Base-by-base conservation (phyloP, 2,888 invertebrate species). In the Clitarchus hookeri region DNA sequence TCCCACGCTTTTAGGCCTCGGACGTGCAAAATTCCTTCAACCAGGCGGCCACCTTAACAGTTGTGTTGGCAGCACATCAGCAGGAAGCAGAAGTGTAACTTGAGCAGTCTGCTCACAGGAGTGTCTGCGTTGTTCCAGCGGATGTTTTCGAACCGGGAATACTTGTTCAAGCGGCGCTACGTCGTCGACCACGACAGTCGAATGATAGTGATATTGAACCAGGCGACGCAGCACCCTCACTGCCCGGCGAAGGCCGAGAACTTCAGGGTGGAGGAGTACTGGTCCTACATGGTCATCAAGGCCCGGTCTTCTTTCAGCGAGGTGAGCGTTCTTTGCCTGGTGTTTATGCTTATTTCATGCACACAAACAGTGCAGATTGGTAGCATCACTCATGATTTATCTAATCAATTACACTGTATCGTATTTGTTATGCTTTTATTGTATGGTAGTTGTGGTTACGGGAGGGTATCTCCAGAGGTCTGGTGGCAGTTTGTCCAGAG, bases 231-330 rank as follows among this genome's bases (percentile, higher is more conserved):
- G 65, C 97, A 97, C 91, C 95, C 95, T 0, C 91, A 92, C 6
- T 95, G 94, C 88, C 97, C 97, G 0, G 93, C 93, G 85, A 93
- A 94, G 83, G 92, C 94, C 19, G 94, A 95, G 86, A 95, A 95
- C 86, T 95, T 95, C 87, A 93, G 97, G 85, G 96, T 97, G 0
- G 93, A 93, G 3, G 95, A 97, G 87, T 97, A 97, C 89, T 97
- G 96, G 96, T 97, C 97, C 78, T 95, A 95, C 89, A 96, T 97
- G 95, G 96, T 97, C 0, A 96, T 97, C 85, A 95, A 94, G 91
- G 96, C 96, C 0, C 92, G 93, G 84, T 93, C 93, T 0, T 92
- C 93, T 86, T 92, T 94, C 86, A 92, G 94, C 82, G 91, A 94
- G 91, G 91, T 91, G 87, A 87, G 87, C 1, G 16, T 65, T 8